Base-by-base conservation (phyloP, 2,797 vertebrate genomes). In the Oophaga sylvatica region DNA sequence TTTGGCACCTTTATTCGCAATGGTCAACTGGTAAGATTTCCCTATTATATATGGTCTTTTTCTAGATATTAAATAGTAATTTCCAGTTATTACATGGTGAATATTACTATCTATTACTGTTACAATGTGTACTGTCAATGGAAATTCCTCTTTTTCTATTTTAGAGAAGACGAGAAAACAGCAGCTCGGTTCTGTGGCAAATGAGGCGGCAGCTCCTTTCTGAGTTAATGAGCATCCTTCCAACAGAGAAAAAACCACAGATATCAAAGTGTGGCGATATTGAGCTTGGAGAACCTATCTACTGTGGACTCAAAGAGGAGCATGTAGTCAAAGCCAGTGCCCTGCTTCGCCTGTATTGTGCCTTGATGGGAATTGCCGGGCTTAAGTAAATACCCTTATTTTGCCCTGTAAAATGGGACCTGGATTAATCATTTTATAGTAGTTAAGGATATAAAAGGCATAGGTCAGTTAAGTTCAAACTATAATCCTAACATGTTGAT, bases 1-100 rank as follows among this genome's bases (percentile, higher is more conserved):
- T 99, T 99, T 94, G 97, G 98, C 90, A 97, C 98, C 93, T 99
- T 99, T 90, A 98, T 99, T 89, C 96, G 98, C 88, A 99, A 99
- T 10, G 98, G 98, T 70, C 98, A 99, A 22, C 98, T 99, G 97
- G 98, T 99, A 80, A 92, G 77, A 20, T 53, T 17, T 26, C 29
- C 1, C 16, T 81, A 63, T 3, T 41, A 3, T 35, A 4, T 22
- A 71, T 12, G 48, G 2, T 17, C 8, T 70, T 29, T 35, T 57
- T 71, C 31, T 15, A 11, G 5, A 10, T 57, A 60, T 15, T 17
- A 60, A 17, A 57, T 57, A 5, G 22, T 63, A 41, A 35, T 17
- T 17, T 35, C 68, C 31, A 41, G 15, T 45, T 45, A 45, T 73
- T 45, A 22, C 19, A 20, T 20, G 22, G 6, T 45, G 35, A 41